These are phyloP conservation scores for Oxyteleia sp. DNA, from an alignment of 2,888 invertebrate species.

Conservation along the genomic window DNA sequence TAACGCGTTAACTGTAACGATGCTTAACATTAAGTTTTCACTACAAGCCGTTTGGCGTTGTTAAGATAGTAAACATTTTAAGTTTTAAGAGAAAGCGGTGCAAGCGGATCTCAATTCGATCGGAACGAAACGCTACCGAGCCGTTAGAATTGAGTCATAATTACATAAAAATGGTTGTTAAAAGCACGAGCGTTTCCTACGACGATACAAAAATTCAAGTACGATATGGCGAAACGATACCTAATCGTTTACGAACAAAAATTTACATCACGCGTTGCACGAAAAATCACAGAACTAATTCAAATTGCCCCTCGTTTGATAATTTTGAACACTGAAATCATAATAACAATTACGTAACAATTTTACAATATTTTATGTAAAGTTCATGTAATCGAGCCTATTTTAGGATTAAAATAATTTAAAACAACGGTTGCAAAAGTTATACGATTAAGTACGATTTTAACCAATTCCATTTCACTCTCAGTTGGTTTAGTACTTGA, in stretches of 20 bases:
- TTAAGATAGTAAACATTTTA: constrained; percentile 67
- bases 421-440: background rate
- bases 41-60: constrained; percentile 47
- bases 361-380: constrained; percentile 48
- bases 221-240: constrained; percentile 41
- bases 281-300: constrained; percentile 10
- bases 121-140: constrained; percentile 64
- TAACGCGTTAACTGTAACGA: constrained; percentile 56
- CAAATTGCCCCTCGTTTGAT: background rate
- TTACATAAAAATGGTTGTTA: constrained; percentile 67
- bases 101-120: constrained; percentile 70
- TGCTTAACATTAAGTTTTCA: constrained; percentile 50
- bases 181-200: constrained; percentile 26
- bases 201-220: constrained; percentile 24
- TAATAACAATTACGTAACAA: constrained; percentile 34
- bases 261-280: constrained; percentile 26
- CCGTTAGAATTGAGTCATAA: constrained; percentile 72
- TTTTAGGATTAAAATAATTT: constrained; percentile 6
- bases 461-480: background rate
- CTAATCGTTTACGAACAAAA: constrained; percentile 23
- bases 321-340: background rate
- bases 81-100: constrained; percentile 71
- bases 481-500: background rate
- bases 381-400: constrained; percentile 30
- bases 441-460: background rate